Percentiles rank a stretch among this genome's conserved stretches.
Evolutionary conservation across 2,797 vertebrate genomes (phyloP).

Genomic region (Cirrhinus molitorella): DNA sequence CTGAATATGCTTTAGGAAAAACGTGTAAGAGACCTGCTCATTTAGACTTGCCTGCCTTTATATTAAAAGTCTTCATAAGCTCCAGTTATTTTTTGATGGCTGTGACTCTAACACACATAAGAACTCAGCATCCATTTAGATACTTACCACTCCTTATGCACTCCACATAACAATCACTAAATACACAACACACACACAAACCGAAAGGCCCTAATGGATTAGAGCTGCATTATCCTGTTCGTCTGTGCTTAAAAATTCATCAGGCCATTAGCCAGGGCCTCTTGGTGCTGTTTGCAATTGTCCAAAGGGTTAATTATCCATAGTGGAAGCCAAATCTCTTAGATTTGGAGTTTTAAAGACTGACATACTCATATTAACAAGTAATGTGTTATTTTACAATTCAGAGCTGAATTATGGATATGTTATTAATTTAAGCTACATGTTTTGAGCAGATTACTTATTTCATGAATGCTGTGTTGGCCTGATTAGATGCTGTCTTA

Average conservation of each 20-base stretch:
- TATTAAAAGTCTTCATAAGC: slow-evolving; percentile 22
- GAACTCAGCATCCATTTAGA: slow-evolving; percentile 25
- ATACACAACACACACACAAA: slow-evolving; percentile 52
- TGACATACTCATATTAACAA: slow-evolving; percentile 65
- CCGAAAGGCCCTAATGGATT: slow-evolving; percentile 81
- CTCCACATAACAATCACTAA: slow-evolving; percentile 34
- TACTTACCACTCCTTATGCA: slow-evolving; percentile 42
- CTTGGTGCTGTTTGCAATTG: slow-evolving; percentile 58
- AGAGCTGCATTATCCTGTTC: slow-evolving; percentile 81
- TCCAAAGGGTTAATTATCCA: slow-evolving; percentile 84
- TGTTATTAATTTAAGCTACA: slow-evolving; percentile 40
- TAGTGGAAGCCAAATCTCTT: slow-evolving; percentile 58
- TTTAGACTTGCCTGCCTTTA: neutral
- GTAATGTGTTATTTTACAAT: slow-evolving; percentile 43
- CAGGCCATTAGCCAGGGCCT: slow-evolving; percentile 80
- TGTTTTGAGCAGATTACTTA: slow-evolving; percentile 6
- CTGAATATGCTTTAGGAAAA: neutral
- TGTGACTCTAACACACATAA: neutral
- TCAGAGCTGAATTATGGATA: neutral
- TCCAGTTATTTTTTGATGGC: neutral
- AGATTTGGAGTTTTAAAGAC: slow-evolving; percentile 59
- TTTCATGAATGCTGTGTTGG: slow-evolving; percentile 44
- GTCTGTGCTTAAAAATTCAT: slow-evolving; percentile 91
- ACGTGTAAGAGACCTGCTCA: neutral
- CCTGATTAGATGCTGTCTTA: slow-evolving; percentile 46